Base-by-base conservation (phyloP, 2,113 vertebrate species). In the Sitta europaea region DNA sequence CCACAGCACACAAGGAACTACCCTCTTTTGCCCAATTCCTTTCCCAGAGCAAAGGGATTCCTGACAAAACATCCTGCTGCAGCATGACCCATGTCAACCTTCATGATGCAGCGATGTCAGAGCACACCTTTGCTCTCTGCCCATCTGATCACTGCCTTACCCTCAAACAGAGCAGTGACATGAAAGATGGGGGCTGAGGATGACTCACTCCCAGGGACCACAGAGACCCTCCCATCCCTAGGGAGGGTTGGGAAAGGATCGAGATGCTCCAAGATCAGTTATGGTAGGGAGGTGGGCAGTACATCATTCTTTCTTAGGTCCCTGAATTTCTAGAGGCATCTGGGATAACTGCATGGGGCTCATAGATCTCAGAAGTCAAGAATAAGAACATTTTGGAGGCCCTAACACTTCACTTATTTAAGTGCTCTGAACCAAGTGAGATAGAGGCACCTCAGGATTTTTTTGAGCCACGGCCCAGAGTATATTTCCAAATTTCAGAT, bases 151-250 rank as follows among this genome's bases (percentile, higher is more conserved):
- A 75, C 92, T 8, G 8, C 65, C 59, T 81, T 2, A 23, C 21
- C 90, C 77, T 79, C 91, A 50, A 94, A 85, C 79, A 83, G 51
- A 94, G 94, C 84, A 65, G 82, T 27, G 77, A 83, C 93, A 89
- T 11, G 31, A 78, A 89, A 83, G 59, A 84, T 65, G 68, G 48
- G 43, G 76, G 47, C 54, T 71, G 40, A 12, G 35, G 42, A 87
- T 45, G 77, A 94, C 90, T 92, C 14, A 13, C 71, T 75, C 75
- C 89, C 72, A 51, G 93, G 72, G 94, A 90, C 79, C 80, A 65
- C 55, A 84, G 61, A 92, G 91, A 63, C 77, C 85, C 45, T 15
- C 12, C 18, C 38, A 43, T 10, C 53, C 40, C 66, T 5, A 40
- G 20, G 1, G 50, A 51, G 42, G 20, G 10, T 0, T 54, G 58